phyloP scores from a whole-genome alignment of 2,888 invertebrate species.

The Coecobrya sp. region DNA sequence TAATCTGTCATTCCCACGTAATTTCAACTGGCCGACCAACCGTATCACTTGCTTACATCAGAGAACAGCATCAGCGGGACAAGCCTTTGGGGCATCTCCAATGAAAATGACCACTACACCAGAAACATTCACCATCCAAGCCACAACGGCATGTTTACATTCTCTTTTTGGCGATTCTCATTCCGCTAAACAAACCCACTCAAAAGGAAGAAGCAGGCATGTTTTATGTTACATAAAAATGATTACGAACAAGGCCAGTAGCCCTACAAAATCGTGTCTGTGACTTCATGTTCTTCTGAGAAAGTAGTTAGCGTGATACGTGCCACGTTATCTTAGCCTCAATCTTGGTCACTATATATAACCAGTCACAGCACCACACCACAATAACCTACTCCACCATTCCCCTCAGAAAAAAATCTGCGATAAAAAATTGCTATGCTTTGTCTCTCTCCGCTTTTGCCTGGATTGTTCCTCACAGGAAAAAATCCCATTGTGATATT shows the following conservation, averaged over 20 bases:
- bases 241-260: not conserved
- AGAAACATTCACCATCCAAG: not conserved
- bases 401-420: not conserved
- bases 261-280: not conserved
- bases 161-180: not conserved
- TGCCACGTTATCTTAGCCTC: constrained; percentile 69
- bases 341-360: constrained; percentile 62
- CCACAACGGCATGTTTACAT: not conserved
- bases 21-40: not conserved
- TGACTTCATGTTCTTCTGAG: not conserved
- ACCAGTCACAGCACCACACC: not conserved
- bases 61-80: not conserved
- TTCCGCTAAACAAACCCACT: too few species aligned
- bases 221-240: too few species aligned
- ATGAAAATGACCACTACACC: not conserved
- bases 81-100: constrained; percentile 33
- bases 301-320: constrained; percentile 57
- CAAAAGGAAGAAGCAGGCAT: too few species aligned
- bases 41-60: not conserved
- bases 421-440: not conserved
- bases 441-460: not conserved
- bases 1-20: not conserved
- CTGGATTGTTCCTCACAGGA: not conserved
- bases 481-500: not conserved
- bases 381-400: not conserved